Base-by-base conservation (phyloP, 92 coral and sea anemone genomes). In the Epizoanthus scotinus region DNA sequence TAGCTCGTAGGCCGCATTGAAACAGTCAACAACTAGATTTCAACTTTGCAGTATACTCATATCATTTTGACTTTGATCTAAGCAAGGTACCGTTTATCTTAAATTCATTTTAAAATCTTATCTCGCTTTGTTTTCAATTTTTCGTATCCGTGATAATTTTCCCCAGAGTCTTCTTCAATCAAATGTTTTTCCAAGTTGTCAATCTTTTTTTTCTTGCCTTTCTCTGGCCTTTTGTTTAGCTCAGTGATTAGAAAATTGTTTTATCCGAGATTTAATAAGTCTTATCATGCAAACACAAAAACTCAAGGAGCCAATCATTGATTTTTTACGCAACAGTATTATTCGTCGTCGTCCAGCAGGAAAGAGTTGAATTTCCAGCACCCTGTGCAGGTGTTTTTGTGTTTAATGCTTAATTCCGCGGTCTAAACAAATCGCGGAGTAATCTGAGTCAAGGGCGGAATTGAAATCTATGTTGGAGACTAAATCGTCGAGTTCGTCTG, bases 291-390 rank as follows among this genome's bases (percentile, higher is more conserved):
- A 68, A 56, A 68, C 27, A 18, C 12, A 28, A 42, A 68, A 68
- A 68, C 26, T 36, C 55, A 38, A 52, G 44, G 20, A 67, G 84
- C 55, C 84, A 71, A 26, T 31, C 77, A 29, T 36, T 54, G 8
- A 67, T 81, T 34, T 81, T 67, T 31, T 66, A 19, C 38, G 86
- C 38, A 50, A 72, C 34, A 12, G 71, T 29, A 13, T 71, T 56
- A 82, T 44, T 70, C 58, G 18, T 82, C 42, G 28, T 82, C 86
- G 49, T 59, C 56, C 67, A 82, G 77, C 22, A 82, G 64, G 29
- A 71, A 31, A 19, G 62, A 70, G 21, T 72, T 83, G 69, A 83
- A 71, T 71, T 83, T 83, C 86, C 86, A 83, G 64, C 42, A 71
- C 8, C 72, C 86, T 20, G 62, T 66, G 40, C 81, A 81, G 21